Evolutionary conservation across 1,140 invertebrate species (phyloP), one percentile per base, ranked within the genome.

Genomic region (Megalopta genalis): DNA sequence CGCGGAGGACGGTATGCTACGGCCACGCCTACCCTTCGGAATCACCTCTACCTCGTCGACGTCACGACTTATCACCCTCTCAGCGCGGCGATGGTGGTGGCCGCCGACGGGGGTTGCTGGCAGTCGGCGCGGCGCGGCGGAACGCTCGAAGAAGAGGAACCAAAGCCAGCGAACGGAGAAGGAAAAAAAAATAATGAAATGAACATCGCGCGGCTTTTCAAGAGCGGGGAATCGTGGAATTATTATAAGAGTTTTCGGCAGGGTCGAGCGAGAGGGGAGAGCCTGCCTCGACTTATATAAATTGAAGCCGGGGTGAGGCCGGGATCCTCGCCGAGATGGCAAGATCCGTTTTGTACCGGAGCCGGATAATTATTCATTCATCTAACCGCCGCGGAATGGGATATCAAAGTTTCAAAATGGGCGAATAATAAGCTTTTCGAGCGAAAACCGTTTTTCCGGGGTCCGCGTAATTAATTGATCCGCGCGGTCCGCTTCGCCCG

Each of bases 21-120:
- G 78, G 87, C 88, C 91, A 91, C 90, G 91, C 90, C 89, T 87
- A 88, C 88, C 86, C 84, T 86, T 88, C 80, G 86, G 69, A 84
- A 86, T 86, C 85, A 86, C 86, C 85, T 86, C 85, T 84, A 76
- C 77, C 81, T 86, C 88, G 85, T 88, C 90, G 88, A 89, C 90
- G 90, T 92, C 90, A 87, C 90, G 90, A 93, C 91, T 92, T 93
- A 93, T 92, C 92, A 91, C 90, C 90, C 91, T 90, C 90, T 91
- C 88, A 85, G 84, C 52, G 77, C 88, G 84, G 84, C 52, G 77
- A 68, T 63, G 73, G 69, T 70, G 81, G 77, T 69, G 83, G 66
- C 57, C 46, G 42, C 27, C 72, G 59, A 66, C 21, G 4, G 21
- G 21, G 18, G 21, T 14, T 52, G 21, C 62, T n/a, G 52, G 70